Evolutionary conservation across 2,888 invertebrate species (phyloP).

Genomic region (Tethea ocularis): DNA sequence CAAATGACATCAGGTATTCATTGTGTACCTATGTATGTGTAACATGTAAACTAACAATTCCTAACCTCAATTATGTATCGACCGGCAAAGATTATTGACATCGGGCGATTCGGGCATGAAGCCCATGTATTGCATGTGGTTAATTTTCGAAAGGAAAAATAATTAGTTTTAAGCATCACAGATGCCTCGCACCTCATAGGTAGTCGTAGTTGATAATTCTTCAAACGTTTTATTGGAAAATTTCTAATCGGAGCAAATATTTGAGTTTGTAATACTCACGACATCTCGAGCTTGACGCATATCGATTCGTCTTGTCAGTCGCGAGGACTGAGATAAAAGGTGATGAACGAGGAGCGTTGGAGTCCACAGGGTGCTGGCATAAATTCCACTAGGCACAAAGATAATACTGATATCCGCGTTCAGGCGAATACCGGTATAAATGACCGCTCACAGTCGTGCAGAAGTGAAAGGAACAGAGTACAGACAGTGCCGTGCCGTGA

Average conservation of each 20-base stretch:
- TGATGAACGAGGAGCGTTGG: slow-evolving; percentile 81
- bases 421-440: slow-evolving; percentile 64
- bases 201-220: too few species aligned
- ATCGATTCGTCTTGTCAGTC: slow-evolving; percentile 81
- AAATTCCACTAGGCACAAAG: slow-evolving; percentile 65
- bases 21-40: too few species aligned
- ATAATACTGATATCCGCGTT: slow-evolving; percentile 65
- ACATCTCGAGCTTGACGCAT: slow-evolving; percentile 80
- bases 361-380: slow-evolving; percentile 80
- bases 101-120: not conserved
- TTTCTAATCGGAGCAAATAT: slow-evolving; percentile 53
- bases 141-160: not conserved
- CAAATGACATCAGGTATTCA: too few species aligned
- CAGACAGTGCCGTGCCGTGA: slow-evolving; percentile 54
- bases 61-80: too few species aligned
- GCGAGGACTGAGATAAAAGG: slow-evolving; percentile 74
- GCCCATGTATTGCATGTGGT: not conserved
- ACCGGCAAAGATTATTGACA: not conserved
- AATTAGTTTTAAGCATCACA: not conserved
- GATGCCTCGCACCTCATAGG: too few species aligned
- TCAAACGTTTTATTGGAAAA: slow-evolving; percentile 33
- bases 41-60: too few species aligned
- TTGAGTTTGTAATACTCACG: slow-evolving; percentile 68
- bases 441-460: slow-evolving; percentile 45
- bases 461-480: slow-evolving; percentile 73